phyloP scores from a whole-genome alignment of 1,140 invertebrate species.

The Nebria ingens region DNA sequence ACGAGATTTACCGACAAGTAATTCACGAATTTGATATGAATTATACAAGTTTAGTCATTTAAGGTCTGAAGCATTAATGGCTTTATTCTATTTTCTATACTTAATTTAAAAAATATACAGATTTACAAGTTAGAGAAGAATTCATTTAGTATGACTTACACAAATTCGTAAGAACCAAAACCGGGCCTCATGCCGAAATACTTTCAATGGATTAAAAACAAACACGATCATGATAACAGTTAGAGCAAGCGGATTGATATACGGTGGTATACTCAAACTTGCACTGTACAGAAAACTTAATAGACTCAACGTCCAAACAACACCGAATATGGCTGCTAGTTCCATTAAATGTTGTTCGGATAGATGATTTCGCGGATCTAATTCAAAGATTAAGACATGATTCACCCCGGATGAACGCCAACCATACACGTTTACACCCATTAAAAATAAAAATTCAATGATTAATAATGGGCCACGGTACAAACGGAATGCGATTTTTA shows the following conservation, averaged over 20 bases:
- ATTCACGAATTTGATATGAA: too few species aligned
- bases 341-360: constrained; percentile 83
- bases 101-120: background rate
- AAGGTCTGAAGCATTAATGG: too few species aligned
- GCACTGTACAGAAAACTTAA: constrained; percentile 57
- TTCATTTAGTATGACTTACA: constrained; percentile 20
- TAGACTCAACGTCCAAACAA: constrained; percentile 69
- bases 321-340: constrained; percentile 72
- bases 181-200: constrained; percentile 66
- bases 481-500: constrained; percentile 50
- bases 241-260: constrained; percentile 63
- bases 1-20: too few species aligned
- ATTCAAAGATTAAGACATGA: constrained; percentile 88
- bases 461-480: constrained; percentile 76
- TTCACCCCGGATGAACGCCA: constrained; percentile 86
- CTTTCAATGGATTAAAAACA: constrained; percentile 69
- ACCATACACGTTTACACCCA: constrained; percentile 82
- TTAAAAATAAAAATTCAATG: constrained; percentile 73
- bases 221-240: constrained; percentile 60
- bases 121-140: constrained; percentile 11
- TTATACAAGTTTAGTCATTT: too few species aligned
- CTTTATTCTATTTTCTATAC: background rate
- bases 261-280: constrained; percentile 63
- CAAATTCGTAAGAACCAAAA: constrained; percentile 46
- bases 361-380: constrained; percentile 80